Percentiles rank a stretch among this genome's conserved stretches.
These are phyloP conservation scores for Drosophila helvetica DNA, from an alignment of 2,888 invertebrate genomes.

Conservation along the genomic window DNA sequence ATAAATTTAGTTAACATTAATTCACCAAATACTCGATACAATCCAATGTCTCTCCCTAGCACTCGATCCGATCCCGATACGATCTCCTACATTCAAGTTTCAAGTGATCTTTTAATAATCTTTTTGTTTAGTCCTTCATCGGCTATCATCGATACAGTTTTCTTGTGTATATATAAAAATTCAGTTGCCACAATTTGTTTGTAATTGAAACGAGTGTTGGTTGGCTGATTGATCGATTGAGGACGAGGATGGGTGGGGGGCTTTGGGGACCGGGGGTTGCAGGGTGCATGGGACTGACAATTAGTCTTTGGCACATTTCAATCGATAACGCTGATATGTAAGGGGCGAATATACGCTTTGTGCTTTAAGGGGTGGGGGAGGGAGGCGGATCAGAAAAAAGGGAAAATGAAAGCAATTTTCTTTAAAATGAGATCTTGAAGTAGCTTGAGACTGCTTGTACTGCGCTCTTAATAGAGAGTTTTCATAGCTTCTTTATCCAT, in stretches of 20 bases:
- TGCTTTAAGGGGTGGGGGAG: background rate
- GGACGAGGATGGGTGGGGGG: background rate
- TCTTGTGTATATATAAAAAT: constrained; percentile 23
- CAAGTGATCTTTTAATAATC: constrained; percentile 19
- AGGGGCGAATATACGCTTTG: constrained; percentile 14
- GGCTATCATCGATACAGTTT: constrained; percentile 1
- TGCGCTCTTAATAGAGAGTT: background rate
- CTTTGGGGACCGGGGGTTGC: background rate
- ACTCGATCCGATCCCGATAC: background rate
- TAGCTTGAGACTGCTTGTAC: background rate
- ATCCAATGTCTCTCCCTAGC: constrained; percentile 44
- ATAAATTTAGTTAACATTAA: constrained; percentile 77
- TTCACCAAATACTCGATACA: constrained; percentile 54
- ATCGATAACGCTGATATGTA: constrained; percentile 40
- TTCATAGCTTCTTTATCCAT: background rate
- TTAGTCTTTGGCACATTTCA: constrained; percentile 67
- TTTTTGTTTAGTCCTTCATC: constrained; percentile 17
- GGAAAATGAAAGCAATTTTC: background rate
- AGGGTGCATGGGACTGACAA: constrained; percentile 10
- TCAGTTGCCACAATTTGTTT: constrained; percentile 37
- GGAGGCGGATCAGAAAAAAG: background rate
- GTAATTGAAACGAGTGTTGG: constrained; percentile 28
- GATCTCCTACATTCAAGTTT: background rate
- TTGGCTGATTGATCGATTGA: constrained; percentile 2
- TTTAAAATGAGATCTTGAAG: background rate